Base-by-base conservation (phyloP, 2,113 vertebrate species). In the Misgurnus anguillicaudatus region DNA sequence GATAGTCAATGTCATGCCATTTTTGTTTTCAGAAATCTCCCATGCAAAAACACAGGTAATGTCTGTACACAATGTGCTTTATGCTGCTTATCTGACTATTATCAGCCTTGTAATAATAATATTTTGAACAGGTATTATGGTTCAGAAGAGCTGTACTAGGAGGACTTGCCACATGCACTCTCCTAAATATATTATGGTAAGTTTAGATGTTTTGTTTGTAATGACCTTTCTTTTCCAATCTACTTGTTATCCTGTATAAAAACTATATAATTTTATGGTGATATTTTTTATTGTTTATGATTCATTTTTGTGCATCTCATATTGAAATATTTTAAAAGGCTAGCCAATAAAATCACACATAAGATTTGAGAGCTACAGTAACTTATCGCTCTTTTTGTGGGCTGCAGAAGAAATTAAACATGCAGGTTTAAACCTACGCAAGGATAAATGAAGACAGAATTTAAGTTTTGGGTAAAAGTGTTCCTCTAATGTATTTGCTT, bases 1-100 rank as follows among this genome's bases (percentile, higher is more conserved):
- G 70, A 90, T 92, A 78, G 87, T 92, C 58, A 93, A 93, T 57
- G 87, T 92, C 86, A 92, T 92, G 91, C 90, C 89, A 10, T 85
- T 91, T 73, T 85, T 92, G 31, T 93, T 90, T 86, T 91, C 90
- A 1, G 87, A 92, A 80, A 92, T 92, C 77, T 90, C 88, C 36
- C 88, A 89, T 84, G 89, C 88, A 82, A 90, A 64, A 87, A 85
- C 81, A 17, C 90, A 90, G 90, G 89, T 91, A 88, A 78, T 21
- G 11, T 60, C 21, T 36, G 19, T 61, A n/a, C n/a, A n/a, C n/a
- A n/a, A n/a, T n/a, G n/a, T 21, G 42, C 36, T 17, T 63, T 51
- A 1, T 19, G 57, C 9, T n/a, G 31, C 64, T 39, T 9, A 4
- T 64, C 17, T 19, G 21, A 47, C 24, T 53, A 21, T 16, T 31